phyloP scores from a whole-genome alignment of 2,113 vertebrate species.

The Ophiodon elongatus region DNA sequence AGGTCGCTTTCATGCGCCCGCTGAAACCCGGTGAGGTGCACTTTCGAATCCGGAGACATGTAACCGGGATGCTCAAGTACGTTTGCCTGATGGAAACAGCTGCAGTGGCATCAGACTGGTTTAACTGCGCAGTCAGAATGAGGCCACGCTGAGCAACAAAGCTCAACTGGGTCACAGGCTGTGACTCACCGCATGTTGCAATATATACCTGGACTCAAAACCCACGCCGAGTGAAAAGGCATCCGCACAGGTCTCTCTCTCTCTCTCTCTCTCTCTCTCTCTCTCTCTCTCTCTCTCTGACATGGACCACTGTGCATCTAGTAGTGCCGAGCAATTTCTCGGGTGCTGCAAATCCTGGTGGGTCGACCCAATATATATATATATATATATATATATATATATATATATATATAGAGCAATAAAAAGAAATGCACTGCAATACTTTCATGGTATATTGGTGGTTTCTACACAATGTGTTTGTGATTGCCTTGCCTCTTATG shows the following conservation, averaged over 20 bases:
- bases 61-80: not conserved
- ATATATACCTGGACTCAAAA: slow-evolving; percentile 55
- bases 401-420: not conserved
- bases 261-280: too few relatives aligned
- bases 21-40: not conserved
- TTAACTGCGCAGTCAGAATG: slow-evolving; percentile 68
- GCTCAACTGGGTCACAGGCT: slow-evolving; percentile 74
- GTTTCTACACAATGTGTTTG: not conserved
- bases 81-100: slow-evolving; percentile 27
- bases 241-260: slow-evolving; percentile 1
- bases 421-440: not conserved
- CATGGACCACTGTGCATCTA: not conserved
- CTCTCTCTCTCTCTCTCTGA: not conserved
- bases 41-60: not conserved
- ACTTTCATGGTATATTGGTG: not conserved
- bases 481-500: not conserved
- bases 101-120: slow-evolving; percentile 53
- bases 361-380: not conserved
- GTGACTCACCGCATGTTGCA: slow-evolving; percentile 60
- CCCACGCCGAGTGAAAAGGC: slow-evolving; percentile 24
- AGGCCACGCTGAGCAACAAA: slow-evolving; percentile 70
- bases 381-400: too few relatives aligned
- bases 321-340: not conserved
- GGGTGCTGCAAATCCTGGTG: not conserved
- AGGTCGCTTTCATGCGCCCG: not conserved